phyloP scores from a whole-genome alignment of 2,888 invertebrate species.

The Zele albiditarsus region DNA sequence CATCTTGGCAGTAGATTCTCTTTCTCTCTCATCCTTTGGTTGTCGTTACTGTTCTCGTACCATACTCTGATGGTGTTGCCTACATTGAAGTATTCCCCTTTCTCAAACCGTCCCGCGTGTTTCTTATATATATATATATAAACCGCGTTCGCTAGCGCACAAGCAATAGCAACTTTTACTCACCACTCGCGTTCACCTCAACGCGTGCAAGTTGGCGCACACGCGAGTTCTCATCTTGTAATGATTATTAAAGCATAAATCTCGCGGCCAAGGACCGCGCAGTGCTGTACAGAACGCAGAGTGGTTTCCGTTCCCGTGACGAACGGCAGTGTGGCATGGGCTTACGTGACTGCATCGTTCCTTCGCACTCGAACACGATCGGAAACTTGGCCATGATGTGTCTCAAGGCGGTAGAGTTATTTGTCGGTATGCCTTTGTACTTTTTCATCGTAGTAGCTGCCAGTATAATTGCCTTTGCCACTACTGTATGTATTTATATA shows the following conservation, averaged over 20 bases:
- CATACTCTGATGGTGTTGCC: conserved; percentile 5
- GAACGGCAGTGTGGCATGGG: conserved; percentile 38
- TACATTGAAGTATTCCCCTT: not conserved
- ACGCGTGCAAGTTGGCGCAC: conserved; percentile 34
- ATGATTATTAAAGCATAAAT: conserved; percentile 47
- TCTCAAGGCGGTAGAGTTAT: conserved; percentile 41
- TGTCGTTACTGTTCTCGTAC: not conserved
- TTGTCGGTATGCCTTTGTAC: conserved; percentile 43
- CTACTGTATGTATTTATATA: not conserved
- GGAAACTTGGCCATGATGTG: conserved; percentile 41
- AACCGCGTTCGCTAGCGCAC: not conserved
- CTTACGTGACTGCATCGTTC: conserved; percentile 42
- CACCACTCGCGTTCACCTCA: conserved; percentile 19
- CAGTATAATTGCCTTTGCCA: conserved; percentile 14
- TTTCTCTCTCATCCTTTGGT: conserved; percentile 50
- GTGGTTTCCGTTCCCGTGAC: conserved; percentile 43
- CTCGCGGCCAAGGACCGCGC: conserved; percentile 42
- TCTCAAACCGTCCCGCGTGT: not conserved
- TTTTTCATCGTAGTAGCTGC: conserved; percentile 23
- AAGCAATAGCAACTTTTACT: conserved; percentile 11
- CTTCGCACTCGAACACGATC: conserved; percentile 43
- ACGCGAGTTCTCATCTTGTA: conserved; percentile 42
- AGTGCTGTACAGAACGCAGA: conserved; percentile 23
- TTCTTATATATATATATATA: not conserved
- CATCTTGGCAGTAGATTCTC: conserved; percentile 61